Evolutionary conservation across 2,888 invertebrate species (phyloP).

Genomic region (Nephrotoma guestfalica): DNA sequence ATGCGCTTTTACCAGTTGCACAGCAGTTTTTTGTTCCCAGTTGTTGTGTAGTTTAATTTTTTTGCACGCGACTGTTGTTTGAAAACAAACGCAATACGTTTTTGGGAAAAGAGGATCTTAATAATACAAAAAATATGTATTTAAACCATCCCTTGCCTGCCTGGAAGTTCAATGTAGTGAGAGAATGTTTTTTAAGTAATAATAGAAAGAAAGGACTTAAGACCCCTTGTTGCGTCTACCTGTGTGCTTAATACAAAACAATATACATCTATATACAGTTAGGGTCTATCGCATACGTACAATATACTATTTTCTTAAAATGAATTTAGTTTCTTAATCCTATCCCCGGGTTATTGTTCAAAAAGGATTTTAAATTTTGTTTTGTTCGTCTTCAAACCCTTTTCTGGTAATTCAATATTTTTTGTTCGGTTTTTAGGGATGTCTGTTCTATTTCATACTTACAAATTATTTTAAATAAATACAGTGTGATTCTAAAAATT

Average conservation of each 20-base stretch:
- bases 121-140: neutral
- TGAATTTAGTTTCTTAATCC: slow-evolving; percentile 5
- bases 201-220: neutral
- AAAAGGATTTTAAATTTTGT: neutral
- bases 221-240: slow-evolving; percentile 9
- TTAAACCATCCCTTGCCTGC: neutral
- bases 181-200: neutral
- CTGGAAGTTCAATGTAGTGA: neutral
- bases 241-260: neutral
- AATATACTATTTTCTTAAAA: neutral
- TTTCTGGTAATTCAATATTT: neutral
- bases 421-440: neutral
- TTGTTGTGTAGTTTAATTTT: neutral
- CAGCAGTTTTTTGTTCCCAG: slow-evolving; percentile 5
- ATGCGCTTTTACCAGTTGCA: slow-evolving; percentile 7
- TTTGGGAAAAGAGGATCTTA: neutral
- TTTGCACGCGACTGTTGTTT: slow-evolving; percentile 7
- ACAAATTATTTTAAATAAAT: neutral
- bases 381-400: neutral
- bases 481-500: neutral
- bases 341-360: neutral
- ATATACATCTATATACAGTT: neutral
- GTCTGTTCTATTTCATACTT: neutral
- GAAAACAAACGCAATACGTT: neutral
- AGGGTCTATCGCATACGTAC: neutral